These are phyloP conservation scores for Anthophora plumipes DNA, from an alignment of 2,888 invertebrate genomes.

Conservation along the genomic window DNA sequence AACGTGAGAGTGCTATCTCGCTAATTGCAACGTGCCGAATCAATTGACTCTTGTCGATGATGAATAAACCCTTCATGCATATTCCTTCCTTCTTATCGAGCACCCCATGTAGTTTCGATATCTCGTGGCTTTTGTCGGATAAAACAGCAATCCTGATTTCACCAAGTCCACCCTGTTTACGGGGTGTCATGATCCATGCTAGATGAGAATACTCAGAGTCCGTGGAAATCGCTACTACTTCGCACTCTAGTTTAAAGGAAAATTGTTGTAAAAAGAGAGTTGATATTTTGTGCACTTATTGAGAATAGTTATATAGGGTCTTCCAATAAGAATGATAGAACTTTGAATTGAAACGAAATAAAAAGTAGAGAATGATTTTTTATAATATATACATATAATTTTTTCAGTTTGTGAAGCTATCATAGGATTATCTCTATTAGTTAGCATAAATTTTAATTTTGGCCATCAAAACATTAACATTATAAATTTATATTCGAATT, in stretches of 20 bases:
- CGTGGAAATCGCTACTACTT: slow-evolving; percentile 74
- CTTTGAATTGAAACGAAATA: too few relatives aligned
- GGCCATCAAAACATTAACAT: too few relatives aligned
- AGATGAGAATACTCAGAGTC: slow-evolving; percentile 74
- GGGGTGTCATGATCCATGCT: slow-evolving; percentile 73
- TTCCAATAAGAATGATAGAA: too few relatives aligned
- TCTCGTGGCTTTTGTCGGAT: slow-evolving; percentile 94
- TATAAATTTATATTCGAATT: too few relatives aligned
- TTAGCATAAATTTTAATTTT: too few relatives aligned
- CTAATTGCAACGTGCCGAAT: slow-evolving; percentile 97
- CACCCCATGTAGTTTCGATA: slow-evolving; percentile 94
- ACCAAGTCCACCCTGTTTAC: slow-evolving; percentile 91
- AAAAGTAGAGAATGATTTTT: too few relatives aligned
- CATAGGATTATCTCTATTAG: too few relatives aligned
- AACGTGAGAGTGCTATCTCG: slow-evolving; percentile 96
- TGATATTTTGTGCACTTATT: too few relatives aligned
- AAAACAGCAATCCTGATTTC: slow-evolving; percentile 96
- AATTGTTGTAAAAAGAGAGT: too few relatives aligned
- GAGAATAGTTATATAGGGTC: too few relatives aligned
- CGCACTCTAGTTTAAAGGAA: slow-evolving; percentile 55
- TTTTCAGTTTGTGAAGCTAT: too few relatives aligned
- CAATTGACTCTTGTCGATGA: slow-evolving; percentile 94
- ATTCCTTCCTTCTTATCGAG: slow-evolving; percentile 95
- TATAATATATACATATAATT: too few relatives aligned
- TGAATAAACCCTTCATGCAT: slow-evolving; percentile 95